Conservation (phyloP, 2,888 invertebrate species). For the Leucophenga maculata region DNA sequence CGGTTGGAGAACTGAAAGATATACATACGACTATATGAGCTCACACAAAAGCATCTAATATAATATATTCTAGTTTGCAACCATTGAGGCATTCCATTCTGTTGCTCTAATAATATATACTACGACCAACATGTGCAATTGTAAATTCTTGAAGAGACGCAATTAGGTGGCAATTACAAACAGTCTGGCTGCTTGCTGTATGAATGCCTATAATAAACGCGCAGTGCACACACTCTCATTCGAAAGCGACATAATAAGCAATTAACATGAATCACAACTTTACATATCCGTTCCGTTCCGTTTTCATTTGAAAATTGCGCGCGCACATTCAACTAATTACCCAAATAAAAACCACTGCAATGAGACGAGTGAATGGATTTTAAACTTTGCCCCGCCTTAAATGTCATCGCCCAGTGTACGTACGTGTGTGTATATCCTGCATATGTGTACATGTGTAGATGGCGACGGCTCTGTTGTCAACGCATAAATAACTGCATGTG, state of each 20-base stretch:
- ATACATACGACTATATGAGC: too few species aligned
- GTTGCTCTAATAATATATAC: too few species aligned
- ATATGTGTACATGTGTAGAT: not conserved
- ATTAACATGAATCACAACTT: conserved; percentile 63
- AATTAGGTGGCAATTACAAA: conserved; percentile 50
- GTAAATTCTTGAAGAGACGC: conserved; percentile 44
- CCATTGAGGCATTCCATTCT: too few species aligned
- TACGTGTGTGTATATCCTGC: not conserved
- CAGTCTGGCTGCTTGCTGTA: conserved; percentile 29
- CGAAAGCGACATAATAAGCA: conserved; percentile 54
- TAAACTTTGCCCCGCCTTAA: conserved; percentile 8
- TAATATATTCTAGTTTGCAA: too few species aligned
- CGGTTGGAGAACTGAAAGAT: too few species aligned
- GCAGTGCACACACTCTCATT: not conserved
- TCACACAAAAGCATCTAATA: too few species aligned
- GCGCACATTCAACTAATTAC: conserved; percentile 51
- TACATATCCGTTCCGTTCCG: conserved; percentile 14
- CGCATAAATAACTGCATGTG: conserved; percentile 67
- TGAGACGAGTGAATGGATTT: conserved; percentile 10
- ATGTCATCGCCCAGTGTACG: not conserved
- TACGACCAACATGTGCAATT: conserved; percentile 16
- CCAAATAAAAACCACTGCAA: conserved; percentile 51
- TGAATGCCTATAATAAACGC: conserved; percentile 37
- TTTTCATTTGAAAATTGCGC: conserved; percentile 21
- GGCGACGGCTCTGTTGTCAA: conserved; percentile 1